Base-by-base conservation (phyloP, 2,113 vertebrate genomes). In the Acrocephalus kingi region DNA sequence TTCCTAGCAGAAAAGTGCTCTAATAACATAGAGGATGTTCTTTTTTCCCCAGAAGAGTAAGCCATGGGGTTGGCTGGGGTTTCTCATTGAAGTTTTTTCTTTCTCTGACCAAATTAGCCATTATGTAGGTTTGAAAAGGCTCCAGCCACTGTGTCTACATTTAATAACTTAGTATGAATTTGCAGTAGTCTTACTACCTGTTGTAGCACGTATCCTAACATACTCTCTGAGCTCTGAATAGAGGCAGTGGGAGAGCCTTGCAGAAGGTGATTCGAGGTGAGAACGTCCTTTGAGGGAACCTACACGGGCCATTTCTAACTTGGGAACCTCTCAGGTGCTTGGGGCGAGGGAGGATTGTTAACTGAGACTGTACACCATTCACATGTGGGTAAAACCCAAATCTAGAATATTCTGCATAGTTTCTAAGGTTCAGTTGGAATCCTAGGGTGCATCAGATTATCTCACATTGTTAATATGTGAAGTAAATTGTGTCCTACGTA, bases 301-400 rank as follows among this genome's bases (percentile, higher is more conserved):
- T 58, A 6, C 13, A 4, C 0, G 39, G 82, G 46, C 72, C 10
- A 5, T 49, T 82, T 75, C n/a, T 73, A 23, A 19, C 18, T 13
- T 33, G 39, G 37, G 28, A 37, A 49, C 8, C 24, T 45, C 2
- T 28, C 39, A 37, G 58, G 45, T 73, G 35, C 31, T 25, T 58
- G 55, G 33, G 31, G 18, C 41, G 64, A 28, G 54, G 49, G 20
- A 39, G 23, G 55, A 39, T 20, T 39, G 35, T 69, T 76, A 55
- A 41, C 39, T 66, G 55, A 0, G 3, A 30, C 10, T 13, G 13
- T 33, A 23, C 11, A 10, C 0, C 0, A 84, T 35, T 76, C 25
- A 1, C 48, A 1, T 25, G 19, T 51, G 51, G 30, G 13, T 83
- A 48, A 43, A 85, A 74, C 46, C 15, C 14, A 43, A 22, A 35